Evolutionary conservation across 2,797 vertebrate species (phyloP), one percentile per base, ranked within the genome.

Genomic region (Dipus sagitta): DNA sequence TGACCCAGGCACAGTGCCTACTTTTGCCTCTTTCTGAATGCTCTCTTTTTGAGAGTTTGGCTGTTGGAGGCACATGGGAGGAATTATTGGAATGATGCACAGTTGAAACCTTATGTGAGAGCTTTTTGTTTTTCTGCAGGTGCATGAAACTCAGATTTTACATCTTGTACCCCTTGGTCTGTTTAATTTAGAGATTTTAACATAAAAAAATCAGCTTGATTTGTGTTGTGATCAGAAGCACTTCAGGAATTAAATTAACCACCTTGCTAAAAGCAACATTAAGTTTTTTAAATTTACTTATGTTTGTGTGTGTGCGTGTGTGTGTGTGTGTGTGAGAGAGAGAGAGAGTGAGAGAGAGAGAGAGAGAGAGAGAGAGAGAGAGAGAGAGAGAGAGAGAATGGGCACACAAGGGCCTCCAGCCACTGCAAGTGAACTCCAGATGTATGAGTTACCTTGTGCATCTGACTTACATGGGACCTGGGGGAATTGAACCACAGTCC

Each of bases 161-260:
- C 6, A 78, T 87, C 52, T 65, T 92, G 26, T 28, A 87, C 12
- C 28, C 18, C 18, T 94, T 85, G 7, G 9, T 79, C 54, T 58
- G 54, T 58, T 58, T 3, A 88, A 34, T 70, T 90, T 88, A 58
- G 18, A 84, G 11, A 65, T 84, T 93, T 95, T 52, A 92, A 92
- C 42, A 30, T 38, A 90, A 83, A 30, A 84, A 30, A 32, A 84
- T 70, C n/a, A 70, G 17, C 9, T 4, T 77, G 34, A 14, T 70
- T 93, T 89, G 58, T 85, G 54, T 28, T 88, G 23, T 30, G 70
- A 42, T 64, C 32, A 95, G 13, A n/a, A 83, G 11, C 26, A 28
- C 24, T 54, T 89, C 68, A 92, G 38, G 32, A 93, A 88, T 93
- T 87, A 70, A 9, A 67, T 58, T 60, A 34, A n/a, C 62, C 34